A percentile compares a stretch with the other conserved stretches of the same genome.
Evolutionary conservation across 2,113 vertebrate species (phyloP).

Genomic region (Leucopsar rothschildi): DNA sequence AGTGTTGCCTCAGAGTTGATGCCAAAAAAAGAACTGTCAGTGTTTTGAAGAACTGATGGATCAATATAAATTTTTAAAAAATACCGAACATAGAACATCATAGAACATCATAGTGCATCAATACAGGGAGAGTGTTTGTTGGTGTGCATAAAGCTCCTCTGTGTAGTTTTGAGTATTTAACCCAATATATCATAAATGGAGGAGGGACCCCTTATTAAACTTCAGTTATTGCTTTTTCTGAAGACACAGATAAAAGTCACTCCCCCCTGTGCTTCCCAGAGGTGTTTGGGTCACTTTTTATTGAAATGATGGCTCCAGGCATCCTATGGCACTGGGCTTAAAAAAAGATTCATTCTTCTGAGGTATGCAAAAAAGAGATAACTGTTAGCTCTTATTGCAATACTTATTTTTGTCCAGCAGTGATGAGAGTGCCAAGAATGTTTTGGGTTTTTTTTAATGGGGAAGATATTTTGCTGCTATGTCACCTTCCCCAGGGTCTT

Average conservation of each 20-base stretch:
- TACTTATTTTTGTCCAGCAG: background rate
- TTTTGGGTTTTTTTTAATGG: background rate
- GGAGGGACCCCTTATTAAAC: background rate
- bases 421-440: background rate
- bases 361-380: background rate
- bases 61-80: background rate
- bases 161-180: background rate
- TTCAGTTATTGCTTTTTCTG: background rate
- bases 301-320: background rate
- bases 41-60: background rate
- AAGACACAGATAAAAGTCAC: background rate
- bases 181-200: background rate
- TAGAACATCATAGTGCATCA: background rate
- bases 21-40: background rate
- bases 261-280: background rate
- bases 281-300: background rate
- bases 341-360: background rate
- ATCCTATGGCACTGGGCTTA: background rate
- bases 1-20: fast-evolving
- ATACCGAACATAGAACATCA: background rate
- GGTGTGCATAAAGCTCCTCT: background rate
- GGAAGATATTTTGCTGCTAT: background rate
- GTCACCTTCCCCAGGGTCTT: background rate
- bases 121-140: background rate
- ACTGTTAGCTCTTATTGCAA: background rate